Conservation (phyloP, 2,888 invertebrate genomes). For the Rotaria magnacalcarata region DNA sequence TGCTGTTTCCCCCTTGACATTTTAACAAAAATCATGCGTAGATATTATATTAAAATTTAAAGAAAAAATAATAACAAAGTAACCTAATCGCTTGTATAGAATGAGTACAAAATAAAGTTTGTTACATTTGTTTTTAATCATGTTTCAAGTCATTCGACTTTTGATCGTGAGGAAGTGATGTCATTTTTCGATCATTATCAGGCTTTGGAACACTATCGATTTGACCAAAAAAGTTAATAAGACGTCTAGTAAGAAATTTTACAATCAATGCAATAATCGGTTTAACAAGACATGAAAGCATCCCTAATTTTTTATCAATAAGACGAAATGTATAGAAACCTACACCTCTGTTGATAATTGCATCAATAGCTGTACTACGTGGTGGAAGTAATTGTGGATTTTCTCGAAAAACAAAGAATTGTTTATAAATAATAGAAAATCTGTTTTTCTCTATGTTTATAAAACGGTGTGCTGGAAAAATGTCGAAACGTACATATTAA, state of each 20-base stretch:
- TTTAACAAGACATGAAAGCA: background rate
- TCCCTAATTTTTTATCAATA: constrained; percentile 23
- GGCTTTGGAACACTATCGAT: background rate
- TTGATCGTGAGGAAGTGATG: background rate
- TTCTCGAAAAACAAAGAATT: background rate
- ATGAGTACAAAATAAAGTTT: background rate
- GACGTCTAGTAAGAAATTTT: background rate
- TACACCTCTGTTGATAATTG: background rate
- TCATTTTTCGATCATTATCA: background rate
- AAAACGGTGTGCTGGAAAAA: too few relatives aligned
- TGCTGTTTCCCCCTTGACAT: too few relatives aligned
- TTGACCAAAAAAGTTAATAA: background rate
- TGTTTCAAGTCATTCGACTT: background rate
- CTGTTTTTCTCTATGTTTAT: background rate
- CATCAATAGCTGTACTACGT: background rate
- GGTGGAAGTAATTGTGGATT: background rate
- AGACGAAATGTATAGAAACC: constrained; percentile 11
- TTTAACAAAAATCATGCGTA: too few relatives aligned
- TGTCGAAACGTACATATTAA: too few relatives aligned
- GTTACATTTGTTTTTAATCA: background rate
- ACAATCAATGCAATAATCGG: background rate
- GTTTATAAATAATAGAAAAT: too few relatives aligned
- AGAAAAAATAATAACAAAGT: background rate
- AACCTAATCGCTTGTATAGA: background rate
- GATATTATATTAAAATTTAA: too few relatives aligned